These are phyloP conservation scores for Tenodera sinensis DNA, from an alignment of 2,888 invertebrate species.

Conservation along the genomic window DNA sequence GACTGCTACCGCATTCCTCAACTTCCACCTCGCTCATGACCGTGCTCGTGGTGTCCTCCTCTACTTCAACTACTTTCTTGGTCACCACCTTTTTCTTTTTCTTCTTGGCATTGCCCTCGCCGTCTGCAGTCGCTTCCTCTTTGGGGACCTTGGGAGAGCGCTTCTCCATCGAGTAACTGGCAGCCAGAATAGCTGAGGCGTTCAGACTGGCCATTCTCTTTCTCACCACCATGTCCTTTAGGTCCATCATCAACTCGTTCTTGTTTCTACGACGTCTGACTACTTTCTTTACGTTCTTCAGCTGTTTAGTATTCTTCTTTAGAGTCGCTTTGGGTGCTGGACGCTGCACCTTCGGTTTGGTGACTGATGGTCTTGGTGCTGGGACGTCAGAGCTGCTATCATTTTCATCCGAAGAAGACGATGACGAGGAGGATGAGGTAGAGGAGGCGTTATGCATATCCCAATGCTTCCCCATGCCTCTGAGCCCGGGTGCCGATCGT, in stretches of 20 bases:
- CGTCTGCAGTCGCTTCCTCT: background rate
- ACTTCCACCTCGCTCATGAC: constrained; percentile 44
- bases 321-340: background rate
- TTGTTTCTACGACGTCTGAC: constrained; percentile 49
- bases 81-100: constrained; percentile 24
- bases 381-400: background rate
- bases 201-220: constrained; percentile 90
- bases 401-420: constrained; percentile 5
- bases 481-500: constrained; percentile 68
- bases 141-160: constrained; percentile 28
- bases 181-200: constrained; percentile 85
- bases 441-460: constrained; percentile 71
- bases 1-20: constrained; percentile 43
- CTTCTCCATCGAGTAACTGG: constrained; percentile 75
- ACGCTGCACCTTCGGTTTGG: background rate
- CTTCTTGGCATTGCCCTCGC: constrained; percentile 6
- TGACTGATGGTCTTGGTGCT: constrained; percentile 38
- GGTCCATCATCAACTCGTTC: constrained; percentile 68
- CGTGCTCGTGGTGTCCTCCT: constrained; percentile 42
- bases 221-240: constrained; percentile 82
- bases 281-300: constrained; percentile 47
- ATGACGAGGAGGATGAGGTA: constrained; percentile 40
- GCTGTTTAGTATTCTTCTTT: constrained; percentile 39
- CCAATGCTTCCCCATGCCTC: constrained; percentile 80
- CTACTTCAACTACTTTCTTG: constrained; percentile 47